A percentile compares a stretch with the other conserved stretches of the same genome.
phyloP scores from a whole-genome alignment of 2,888 invertebrate genomes.

The Tortricodes alternella region DNA sequence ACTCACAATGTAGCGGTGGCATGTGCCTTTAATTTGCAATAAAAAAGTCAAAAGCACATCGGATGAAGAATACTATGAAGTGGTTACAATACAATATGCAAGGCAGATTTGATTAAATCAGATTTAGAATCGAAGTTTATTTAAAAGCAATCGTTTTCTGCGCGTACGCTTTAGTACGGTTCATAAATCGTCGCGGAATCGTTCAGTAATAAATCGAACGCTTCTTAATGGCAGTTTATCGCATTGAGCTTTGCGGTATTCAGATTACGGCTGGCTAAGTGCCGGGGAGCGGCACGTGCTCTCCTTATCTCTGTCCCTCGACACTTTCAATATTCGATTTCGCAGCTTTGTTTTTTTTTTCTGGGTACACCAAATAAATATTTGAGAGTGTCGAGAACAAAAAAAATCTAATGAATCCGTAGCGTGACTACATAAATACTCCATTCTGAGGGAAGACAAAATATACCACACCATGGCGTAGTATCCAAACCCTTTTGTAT shows the following conservation, averaged over 20 bases:
- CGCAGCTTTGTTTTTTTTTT: slow-evolving; percentile 59
- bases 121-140: slow-evolving; percentile 7
- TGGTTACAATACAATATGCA: neutral
- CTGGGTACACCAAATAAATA: too few relatives aligned
- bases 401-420: too few relatives aligned
- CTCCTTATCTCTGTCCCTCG: slow-evolving; percentile 76
- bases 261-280: slow-evolving; percentile 79
- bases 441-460: too few relatives aligned
- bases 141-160: slow-evolving; percentile 3
- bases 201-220: slow-evolving; percentile 81
- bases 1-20: too few relatives aligned
- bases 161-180: slow-evolving; percentile 17
- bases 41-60: too few relatives aligned
- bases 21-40: too few relatives aligned
- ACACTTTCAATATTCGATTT: slow-evolving; percentile 82
- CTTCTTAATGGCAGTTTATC: slow-evolving; percentile 83
- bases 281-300: slow-evolving; percentile 78
- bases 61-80: neutral
- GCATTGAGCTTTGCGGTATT: slow-evolving; percentile 79
- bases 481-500: too few relatives aligned
- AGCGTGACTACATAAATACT: too few relatives aligned
- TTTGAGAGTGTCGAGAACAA: too few relatives aligned
- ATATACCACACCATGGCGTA: too few relatives aligned
- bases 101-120: neutral
- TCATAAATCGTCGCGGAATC: slow-evolving; percentile 75